Base-by-base conservation (phyloP, 2,888 invertebrate genomes). In the Druceiella hillmani region DNA sequence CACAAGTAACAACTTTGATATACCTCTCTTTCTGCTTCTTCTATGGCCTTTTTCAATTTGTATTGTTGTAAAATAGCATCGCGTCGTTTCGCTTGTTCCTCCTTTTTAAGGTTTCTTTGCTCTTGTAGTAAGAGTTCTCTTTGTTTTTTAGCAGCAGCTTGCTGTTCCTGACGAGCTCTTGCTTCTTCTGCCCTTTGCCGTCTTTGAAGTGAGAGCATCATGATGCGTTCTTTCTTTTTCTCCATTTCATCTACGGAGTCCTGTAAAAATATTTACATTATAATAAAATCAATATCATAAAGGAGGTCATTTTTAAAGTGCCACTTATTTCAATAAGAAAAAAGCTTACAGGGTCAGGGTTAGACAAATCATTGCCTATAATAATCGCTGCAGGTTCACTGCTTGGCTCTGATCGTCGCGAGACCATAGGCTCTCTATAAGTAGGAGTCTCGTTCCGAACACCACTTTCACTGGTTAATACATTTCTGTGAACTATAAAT, bases 21-120 rank as follows among this genome's bases (percentile, higher is more conserved):
- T 52, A 86, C 87, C 75, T 89, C 89, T 58, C 87, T 66, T 61
- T 90, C 89, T 14, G 91, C 90, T 66, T 92, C 91, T 60, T 93
- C 92, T 45, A 89, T 81, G 37, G 89, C 88, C 65, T 95, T 95
- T 61, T 94, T 91, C 51, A 92, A 73, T 65, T 92, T 87, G 68
- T 95, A 90, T 62, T 92, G 89, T 57, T 92, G 91, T 52, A 94
- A 77, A 57, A 97, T 97, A 48, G 79, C 79, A 48, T 91, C 87
- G 37, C 94, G 69, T 41, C 93, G 74, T n/a, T 84, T 78, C 53
- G 83, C 83, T 61, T 95, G 94, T 55, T 94, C 93, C 53, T 87
- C 83, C 51, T 83, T 79, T 57, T 87, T 71, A 53, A 79, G 72
- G 49, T 77, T 69, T 67, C 88, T 76, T 59, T 83, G 78, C 59